Conservation (phyloP, 30 jellyfish, hydroid and myxozoan species). For the Nemopilema nomurai region DNA sequence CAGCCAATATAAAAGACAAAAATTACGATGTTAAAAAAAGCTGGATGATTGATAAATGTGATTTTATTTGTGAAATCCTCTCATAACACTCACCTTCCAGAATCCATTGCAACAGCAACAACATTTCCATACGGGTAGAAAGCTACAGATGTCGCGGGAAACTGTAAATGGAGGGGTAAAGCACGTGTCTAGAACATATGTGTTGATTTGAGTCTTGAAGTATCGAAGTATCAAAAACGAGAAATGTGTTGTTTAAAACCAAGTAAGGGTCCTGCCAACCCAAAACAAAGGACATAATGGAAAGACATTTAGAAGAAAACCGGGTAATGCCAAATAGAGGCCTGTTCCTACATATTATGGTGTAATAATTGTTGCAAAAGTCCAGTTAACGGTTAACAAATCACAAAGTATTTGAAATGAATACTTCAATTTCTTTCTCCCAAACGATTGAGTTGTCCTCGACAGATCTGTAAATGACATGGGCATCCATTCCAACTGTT, state of each 20-base stretch:
- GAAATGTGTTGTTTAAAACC: no score
- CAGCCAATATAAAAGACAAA: neutral
- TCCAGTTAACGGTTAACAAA: neutral
- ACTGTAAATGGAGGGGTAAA: conserved; percentile 6
- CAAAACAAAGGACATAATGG: no score
- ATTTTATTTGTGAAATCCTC: neutral
- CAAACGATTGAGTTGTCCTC: conserved; percentile 40
- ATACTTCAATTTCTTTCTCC: conserved; percentile 57
- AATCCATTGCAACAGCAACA: conserved; percentile 75
- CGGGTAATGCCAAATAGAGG: no score
- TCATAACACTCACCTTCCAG: conserved; percentile 54
- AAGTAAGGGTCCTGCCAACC: no score
- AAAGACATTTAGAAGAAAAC: no score
- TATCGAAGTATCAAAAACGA: no score
- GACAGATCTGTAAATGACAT: conserved; percentile 38
- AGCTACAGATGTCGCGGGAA: conserved; percentile 64
- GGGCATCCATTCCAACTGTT: conserved; percentile 41
- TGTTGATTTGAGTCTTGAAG: no score
- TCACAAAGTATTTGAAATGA: no score
- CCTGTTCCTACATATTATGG: no score
- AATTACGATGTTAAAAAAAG: neutral
- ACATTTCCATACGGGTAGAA: conserved; percentile 79
- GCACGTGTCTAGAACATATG: no score
- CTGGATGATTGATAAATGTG: neutral
- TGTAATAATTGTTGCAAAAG: no score